Percentiles rank a stretch among this genome's conserved stretches.
phyloP scores from a whole-genome alignment of 2,113 vertebrate genomes.

The Stercorarius parasiticus region DNA sequence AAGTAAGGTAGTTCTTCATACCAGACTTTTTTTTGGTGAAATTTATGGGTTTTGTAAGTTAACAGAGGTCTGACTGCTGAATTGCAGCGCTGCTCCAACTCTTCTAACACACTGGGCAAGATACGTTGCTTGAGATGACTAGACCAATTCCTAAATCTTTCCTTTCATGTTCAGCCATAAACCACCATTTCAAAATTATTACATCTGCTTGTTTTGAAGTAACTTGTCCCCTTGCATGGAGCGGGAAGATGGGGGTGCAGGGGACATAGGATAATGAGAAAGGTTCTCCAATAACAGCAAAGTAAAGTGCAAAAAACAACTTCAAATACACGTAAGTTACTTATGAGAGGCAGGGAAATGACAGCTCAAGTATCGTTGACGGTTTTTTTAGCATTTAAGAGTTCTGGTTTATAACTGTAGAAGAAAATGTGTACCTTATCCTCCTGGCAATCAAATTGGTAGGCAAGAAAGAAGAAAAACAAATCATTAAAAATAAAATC shows the following conservation, averaged over 20 bases:
- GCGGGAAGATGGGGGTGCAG: background rate
- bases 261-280: background rate
- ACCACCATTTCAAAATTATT: background rate
- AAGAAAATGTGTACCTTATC: slow-evolving; percentile 87
- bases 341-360: background rate
- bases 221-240: background rate
- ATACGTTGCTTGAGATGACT: background rate
- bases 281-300: background rate
- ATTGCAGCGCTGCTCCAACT: background rate
- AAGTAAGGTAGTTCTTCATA: background rate
- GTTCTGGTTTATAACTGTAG: background rate
- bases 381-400: background rate
- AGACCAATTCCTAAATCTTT: background rate
- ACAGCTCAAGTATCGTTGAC: background rate
- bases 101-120: background rate
- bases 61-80: background rate
- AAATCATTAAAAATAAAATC: background rate
- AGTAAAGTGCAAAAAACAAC: background rate
- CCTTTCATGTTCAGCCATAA: background rate
- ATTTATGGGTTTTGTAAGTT: background rate
- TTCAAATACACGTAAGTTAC: background rate
- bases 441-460: slow-evolving; percentile 84
- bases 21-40: background rate
- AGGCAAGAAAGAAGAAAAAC: slow-evolving; percentile 77
- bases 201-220: background rate